A percentile compares a stretch with the other conserved stretches of the same genome.
phyloP scores from a whole-genome alignment of 2,888 invertebrate genomes.

The Noctua janthe region DNA sequence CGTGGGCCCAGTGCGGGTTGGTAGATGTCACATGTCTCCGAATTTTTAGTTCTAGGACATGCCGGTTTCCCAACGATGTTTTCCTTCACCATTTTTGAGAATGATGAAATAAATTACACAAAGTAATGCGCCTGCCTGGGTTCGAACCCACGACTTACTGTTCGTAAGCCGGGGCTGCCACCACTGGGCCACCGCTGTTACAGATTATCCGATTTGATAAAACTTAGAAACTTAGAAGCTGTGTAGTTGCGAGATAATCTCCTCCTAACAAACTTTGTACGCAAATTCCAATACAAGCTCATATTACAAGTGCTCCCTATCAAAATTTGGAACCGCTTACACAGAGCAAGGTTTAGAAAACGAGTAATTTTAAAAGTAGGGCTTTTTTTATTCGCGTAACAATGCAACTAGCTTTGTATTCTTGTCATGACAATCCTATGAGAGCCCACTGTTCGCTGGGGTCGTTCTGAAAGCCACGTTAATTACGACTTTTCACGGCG shows the following conservation, averaged over 20 bases:
- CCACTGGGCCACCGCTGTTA: neutral
- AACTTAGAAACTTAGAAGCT: slow-evolving; percentile 53
- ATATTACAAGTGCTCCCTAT: slow-evolving; percentile 43
- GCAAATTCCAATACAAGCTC: slow-evolving; percentile 45
- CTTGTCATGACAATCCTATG: slow-evolving; percentile 77
- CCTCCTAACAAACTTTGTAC: slow-evolving; percentile 31
- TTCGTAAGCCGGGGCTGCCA: no score
- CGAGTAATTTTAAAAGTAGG: slow-evolving; percentile 39
- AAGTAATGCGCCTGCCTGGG: no score
- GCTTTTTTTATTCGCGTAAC: slow-evolving; percentile 72
- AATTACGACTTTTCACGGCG: slow-evolving; percentile 82
- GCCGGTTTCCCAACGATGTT: no score
- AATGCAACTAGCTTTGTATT: slow-evolving; percentile 74
- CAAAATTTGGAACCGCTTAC: slow-evolving; percentile 52
- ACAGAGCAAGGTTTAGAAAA: slow-evolving; percentile 22
- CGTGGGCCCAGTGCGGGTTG: no score
- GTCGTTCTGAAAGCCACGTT: slow-evolving; percentile 80
- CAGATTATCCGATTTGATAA: slow-evolving; percentile 55
- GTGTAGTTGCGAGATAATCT: slow-evolving; percentile 52
- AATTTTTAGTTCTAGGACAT: no score
- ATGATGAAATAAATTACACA: no score
- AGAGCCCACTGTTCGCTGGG: slow-evolving; percentile 73
- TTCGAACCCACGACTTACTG: no score
- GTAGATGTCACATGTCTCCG: no score
- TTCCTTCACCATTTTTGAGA: no score